Conservation (phyloP, 2,888 invertebrate species). For the Eupsilia transversa region DNA sequence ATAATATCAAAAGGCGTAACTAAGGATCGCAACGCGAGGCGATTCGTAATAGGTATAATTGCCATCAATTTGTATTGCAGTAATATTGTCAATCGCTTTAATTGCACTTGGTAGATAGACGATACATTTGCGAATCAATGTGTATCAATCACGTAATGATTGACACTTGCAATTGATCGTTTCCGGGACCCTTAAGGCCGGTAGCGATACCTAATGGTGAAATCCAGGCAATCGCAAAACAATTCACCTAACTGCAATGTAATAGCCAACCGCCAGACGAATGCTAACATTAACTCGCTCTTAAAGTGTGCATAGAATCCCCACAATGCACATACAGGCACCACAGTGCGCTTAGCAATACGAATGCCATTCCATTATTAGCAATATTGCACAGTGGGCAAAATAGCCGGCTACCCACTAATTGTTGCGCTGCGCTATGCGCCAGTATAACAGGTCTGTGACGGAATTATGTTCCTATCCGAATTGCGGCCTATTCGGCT, state of each 20-base stretch:
- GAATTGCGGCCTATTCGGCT: constrained; percentile 33
- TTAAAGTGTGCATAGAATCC: constrained; percentile 19
- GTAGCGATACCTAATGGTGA: too few relatives aligned
- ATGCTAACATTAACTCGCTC: constrained; percentile 21
- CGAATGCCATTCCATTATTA: constrained; percentile 49
- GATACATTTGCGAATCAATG: too few relatives aligned
- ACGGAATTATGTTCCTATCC: constrained; percentile 41
- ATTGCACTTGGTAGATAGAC: too few relatives aligned
- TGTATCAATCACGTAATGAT: too few relatives aligned
- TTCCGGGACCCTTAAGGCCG: too few relatives aligned
- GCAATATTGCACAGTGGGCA: constrained; percentile 45
- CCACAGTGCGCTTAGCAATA: constrained; percentile 29
- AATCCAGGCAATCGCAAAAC: constrained; percentile 29
- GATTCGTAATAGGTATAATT: constrained; percentile 2
- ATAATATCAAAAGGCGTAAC: background rate
- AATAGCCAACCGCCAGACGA: constrained; percentile 12
- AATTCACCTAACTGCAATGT: constrained; percentile 28
- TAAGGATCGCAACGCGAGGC: background rate
- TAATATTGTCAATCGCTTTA: too few relatives aligned
- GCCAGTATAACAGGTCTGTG: constrained; percentile 12
- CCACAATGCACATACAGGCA: constrained; percentile 1
- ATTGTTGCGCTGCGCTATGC: constrained; percentile 47
- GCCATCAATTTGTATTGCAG: too few relatives aligned
- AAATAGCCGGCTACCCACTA: constrained; percentile 42
- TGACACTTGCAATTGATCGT: too few relatives aligned